Percentiles rank a stretch among this genome's conserved stretches.
phyloP scores from a whole-genome alignment of 2,113 vertebrate species.

The Spheniscus mendiculus region DNA sequence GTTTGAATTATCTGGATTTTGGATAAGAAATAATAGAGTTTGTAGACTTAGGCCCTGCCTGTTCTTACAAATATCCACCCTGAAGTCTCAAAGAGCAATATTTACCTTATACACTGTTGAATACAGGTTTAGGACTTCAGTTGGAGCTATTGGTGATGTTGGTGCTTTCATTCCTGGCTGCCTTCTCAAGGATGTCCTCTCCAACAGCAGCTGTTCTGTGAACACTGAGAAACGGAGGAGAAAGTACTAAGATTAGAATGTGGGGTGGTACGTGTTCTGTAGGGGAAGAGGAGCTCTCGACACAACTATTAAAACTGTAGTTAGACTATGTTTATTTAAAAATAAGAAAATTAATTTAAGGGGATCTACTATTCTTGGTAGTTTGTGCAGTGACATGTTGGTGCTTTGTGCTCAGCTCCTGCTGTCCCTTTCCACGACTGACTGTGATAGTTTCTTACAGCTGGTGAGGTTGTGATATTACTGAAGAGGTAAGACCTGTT shows the following conservation, averaged over 20 bases:
- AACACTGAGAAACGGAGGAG: not conserved
- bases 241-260: not conserved
- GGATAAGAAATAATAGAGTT: not conserved
- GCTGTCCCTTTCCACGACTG: not conserved
- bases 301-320: not conserved
- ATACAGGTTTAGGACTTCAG: not conserved
- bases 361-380: not conserved
- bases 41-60: not conserved
- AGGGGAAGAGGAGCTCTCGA: not conserved
- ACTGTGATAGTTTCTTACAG: not conserved
- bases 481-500: not conserved
- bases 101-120: not conserved
- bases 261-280: rapidly evolving
- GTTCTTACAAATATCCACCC: not conserved
- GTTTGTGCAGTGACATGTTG: not conserved
- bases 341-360: not conserved
- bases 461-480: not conserved
- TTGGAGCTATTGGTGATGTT: no score
- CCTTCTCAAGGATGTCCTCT: not conserved
- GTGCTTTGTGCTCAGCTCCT: not conserved
- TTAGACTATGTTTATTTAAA: not conserved
- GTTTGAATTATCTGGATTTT: not conserved
- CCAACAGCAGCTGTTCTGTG: not conserved
- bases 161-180: not conserved
- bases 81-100: not conserved